phyloP scores from a whole-genome alignment of 2,797 vertebrate genomes.

The Toxotes lorentzi region DNA sequence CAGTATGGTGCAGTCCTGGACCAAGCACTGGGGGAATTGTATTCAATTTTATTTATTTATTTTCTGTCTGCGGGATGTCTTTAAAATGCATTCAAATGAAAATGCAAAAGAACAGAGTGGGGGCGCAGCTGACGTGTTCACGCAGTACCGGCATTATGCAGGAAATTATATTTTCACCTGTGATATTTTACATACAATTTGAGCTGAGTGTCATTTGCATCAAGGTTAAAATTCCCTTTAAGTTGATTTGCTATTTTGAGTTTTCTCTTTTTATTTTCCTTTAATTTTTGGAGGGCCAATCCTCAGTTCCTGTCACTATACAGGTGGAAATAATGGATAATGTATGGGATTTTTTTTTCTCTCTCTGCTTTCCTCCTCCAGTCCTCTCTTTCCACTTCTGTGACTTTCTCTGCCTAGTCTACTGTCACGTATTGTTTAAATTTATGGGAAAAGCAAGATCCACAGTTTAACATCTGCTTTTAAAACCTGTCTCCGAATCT shows the following conservation, averaged over 20 bases:
- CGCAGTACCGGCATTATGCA: conserved; percentile 33
- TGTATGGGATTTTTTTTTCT: background rate
- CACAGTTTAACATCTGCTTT: conserved; percentile 62
- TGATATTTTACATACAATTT: conserved; percentile 44
- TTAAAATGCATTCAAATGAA: conserved; percentile 56
- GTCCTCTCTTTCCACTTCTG: background rate
- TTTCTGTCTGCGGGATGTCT: conserved; percentile 43
- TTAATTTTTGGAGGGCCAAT: background rate
- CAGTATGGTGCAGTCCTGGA: conserved; percentile 79
- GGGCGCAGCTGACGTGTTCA: conserved; percentile 12
- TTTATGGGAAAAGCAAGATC: conserved; percentile 23
- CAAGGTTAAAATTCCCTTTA: background rate
- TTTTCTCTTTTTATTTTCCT: conserved; percentile 1
- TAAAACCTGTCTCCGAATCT: conserved; percentile 36
- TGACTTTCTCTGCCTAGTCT: background rate
- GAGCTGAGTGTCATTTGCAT: conserved; percentile 13
- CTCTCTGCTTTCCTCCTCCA: background rate
- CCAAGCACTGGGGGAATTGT: conserved; percentile 61
- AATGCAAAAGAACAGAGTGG: conserved; percentile 20
- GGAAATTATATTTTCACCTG: conserved; percentile 45
- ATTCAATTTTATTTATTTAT: conserved; percentile 64
- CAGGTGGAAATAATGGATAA: conserved; percentile 12
- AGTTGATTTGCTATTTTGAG: background rate
- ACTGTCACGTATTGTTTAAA: conserved; percentile 30
- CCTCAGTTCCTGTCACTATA: background rate